These are phyloP conservation scores for Pseudorectes ferrugineus DNA, from an alignment of 2,113 vertebrate genomes.

Conservation along the genomic window DNA sequence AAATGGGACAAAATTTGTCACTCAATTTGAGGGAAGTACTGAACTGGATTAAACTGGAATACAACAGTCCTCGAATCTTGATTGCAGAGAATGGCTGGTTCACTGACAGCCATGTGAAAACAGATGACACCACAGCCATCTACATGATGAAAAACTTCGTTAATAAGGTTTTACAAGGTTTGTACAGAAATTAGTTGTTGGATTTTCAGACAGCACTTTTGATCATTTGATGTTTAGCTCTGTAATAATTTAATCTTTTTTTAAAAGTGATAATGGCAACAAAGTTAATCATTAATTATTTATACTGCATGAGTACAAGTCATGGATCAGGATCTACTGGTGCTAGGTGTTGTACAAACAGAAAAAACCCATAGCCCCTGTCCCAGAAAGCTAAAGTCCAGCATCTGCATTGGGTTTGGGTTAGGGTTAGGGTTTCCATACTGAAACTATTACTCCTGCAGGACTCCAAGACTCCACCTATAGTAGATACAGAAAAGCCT, in stretches of 20 bases:
- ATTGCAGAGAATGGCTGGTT: constrained; percentile 95
- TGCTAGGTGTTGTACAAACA: not conserved
- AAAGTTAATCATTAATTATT: constrained; percentile 45
- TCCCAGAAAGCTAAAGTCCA: constrained; percentile 27
- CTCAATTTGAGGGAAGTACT: constrained; percentile 82
- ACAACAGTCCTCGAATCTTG: constrained; percentile 80
- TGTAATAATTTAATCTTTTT: not conserved
- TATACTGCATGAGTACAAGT: not conserved
- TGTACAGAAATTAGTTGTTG: not conserved
- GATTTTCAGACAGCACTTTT: not conserved
- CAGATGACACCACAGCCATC: constrained; percentile 87
- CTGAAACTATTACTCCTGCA: not conserved
- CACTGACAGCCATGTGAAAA: constrained; percentile 81
- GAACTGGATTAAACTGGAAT: constrained; percentile 90
- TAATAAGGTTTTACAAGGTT: constrained; percentile 92
- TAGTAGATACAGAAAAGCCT: not conserved
- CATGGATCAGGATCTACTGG: not conserved
- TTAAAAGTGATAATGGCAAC: not conserved
- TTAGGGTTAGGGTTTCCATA: not conserved
- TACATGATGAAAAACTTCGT: constrained; percentile 93
- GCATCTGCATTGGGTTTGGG: not conserved
- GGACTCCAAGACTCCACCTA: not conserved
- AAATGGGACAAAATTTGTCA: constrained; percentile 79
- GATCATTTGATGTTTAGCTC: not conserved
- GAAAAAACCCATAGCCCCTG: not conserved